These are phyloP conservation scores for Perca schrenkii DNA, from an alignment of 2,113 vertebrate species.

Conservation along the genomic window DNA sequence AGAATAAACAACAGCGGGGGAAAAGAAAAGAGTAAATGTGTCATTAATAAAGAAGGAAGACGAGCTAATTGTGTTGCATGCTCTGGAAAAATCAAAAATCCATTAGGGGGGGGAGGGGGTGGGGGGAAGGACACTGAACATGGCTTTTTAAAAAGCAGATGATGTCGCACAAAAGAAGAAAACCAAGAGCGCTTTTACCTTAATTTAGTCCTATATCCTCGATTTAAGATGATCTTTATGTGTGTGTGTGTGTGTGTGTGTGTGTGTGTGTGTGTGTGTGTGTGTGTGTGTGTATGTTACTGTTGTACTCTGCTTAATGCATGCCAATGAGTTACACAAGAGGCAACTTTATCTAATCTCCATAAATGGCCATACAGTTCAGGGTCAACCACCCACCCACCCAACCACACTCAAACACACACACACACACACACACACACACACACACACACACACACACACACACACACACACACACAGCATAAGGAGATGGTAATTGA, in stretches of 20 bases:
- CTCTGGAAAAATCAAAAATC: conserved; percentile 97
- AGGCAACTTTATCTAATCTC: conserved; percentile 95
- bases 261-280: conserved; percentile 40
- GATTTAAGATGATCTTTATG: conserved; percentile 77
- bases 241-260: conserved; percentile 44
- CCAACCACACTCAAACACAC: background rate
- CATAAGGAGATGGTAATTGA: conserved; percentile 73
- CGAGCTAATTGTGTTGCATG: conserved; percentile 93
- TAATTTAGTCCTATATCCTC: conserved; percentile 86
- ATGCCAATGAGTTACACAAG: conserved; percentile 89
- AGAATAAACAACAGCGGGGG: conserved; percentile 70
- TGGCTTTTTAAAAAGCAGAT: conserved; percentile 87
- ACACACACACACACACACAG: conserved; percentile 39
- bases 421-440: conserved; percentile 10
- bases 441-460: too few species aligned
- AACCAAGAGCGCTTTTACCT: conserved; percentile 85
- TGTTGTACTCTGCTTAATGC: conserved; percentile 90
- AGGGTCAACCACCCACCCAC: conserved; percentile 76
- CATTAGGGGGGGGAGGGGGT: conserved; percentile 89
- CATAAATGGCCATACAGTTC: conserved; percentile 92
- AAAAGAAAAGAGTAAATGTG: conserved; percentile 91
- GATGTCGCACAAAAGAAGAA: conserved; percentile 80
- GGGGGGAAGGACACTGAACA: conserved; percentile 83
- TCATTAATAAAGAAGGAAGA: conserved; percentile 90
- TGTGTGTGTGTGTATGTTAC: conserved; percentile 53